phyloP scores from a whole-genome alignment of 2,113 vertebrate species.

The Calidris pygmaea region DNA sequence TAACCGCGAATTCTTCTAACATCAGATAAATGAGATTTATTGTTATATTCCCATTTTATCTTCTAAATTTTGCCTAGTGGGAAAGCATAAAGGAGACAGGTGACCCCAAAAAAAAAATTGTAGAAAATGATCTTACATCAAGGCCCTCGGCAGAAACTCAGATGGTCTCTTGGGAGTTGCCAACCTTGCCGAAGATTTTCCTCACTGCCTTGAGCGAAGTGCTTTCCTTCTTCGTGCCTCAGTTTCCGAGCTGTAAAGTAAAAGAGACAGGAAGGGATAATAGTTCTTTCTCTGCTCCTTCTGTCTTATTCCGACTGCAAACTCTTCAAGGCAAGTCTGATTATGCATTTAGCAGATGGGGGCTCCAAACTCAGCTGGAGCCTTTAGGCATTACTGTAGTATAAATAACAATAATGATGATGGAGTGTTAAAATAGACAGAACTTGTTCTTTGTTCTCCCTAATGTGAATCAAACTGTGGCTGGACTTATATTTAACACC shows the following conservation, averaged over 20 bases:
- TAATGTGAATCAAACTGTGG: conserved; percentile 31
- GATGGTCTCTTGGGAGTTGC: neutral
- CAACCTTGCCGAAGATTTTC: neutral
- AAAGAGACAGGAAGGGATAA: neutral
- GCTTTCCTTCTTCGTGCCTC: neutral
- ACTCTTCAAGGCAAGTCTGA: neutral
- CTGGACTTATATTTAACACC: conserved; percentile 25
- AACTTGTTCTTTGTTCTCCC: conserved; percentile 14
- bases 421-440: neutral
- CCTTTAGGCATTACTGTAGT: neutral
- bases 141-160: neutral
- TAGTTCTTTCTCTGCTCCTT: neutral
- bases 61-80: conserved; percentile 36
- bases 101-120: neutral
- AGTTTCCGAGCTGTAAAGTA: neutral
- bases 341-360: neutral
- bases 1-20: neutral
- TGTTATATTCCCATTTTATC: neutral
- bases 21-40: conserved; percentile 64
- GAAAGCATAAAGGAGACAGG: conserved; percentile 32
- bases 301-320: neutral
- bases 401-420: conserved; percentile 47
- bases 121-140: neutral
- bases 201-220: neutral
- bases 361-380: conserved; percentile 39